Evolutionary conservation across 2,113 vertebrate species (phyloP).

Genomic region (Pandion haliaetus): DNA sequence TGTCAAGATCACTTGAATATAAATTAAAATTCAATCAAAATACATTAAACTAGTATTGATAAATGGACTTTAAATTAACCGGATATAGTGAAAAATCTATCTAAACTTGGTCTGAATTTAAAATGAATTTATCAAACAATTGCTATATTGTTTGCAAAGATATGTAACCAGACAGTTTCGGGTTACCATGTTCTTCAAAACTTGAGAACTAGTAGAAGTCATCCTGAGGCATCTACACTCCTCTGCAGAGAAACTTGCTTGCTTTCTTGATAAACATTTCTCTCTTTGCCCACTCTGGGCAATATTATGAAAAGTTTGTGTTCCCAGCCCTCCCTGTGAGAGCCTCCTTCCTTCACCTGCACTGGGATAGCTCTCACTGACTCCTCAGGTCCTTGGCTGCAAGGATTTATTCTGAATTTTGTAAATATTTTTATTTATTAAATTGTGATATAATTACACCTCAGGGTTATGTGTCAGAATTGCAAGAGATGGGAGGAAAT

Average conservation of each 20-base stretch:
- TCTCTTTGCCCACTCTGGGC: not conserved
- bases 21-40: constrained; percentile 6
- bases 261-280: not conserved
- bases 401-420: not conserved
- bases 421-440: not conserved
- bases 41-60: not conserved
- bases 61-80: not conserved
- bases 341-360: not conserved
- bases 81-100: not conserved
- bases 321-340: not conserved
- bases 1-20: not conserved
- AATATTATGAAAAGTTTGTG: not conserved
- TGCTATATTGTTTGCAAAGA: not conserved
- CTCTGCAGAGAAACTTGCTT: not conserved
- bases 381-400: not conserved
- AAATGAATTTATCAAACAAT: not conserved
- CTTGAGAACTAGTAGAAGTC: not conserved
- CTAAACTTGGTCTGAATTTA: not conserved
- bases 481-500: not conserved
- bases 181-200: not conserved
- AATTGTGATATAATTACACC: not conserved
- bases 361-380: not conserved
- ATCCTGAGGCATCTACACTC: not conserved
- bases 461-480: not conserved
- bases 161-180: not conserved